Conservation (phyloP, 1,140 invertebrate species). For the Hylaeus anthracinus region DNA sequence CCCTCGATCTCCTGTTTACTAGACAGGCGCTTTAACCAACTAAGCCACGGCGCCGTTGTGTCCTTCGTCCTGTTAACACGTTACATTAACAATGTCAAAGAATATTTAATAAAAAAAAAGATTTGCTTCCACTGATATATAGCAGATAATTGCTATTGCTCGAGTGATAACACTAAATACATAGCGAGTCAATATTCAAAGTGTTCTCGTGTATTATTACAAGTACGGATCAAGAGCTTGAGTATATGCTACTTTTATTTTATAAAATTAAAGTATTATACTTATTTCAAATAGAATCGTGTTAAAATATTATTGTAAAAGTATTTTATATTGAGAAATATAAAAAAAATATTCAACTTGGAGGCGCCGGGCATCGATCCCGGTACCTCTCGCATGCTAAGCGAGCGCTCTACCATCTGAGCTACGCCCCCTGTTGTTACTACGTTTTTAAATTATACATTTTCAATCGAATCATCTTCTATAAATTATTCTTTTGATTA, state of each 20-base stretch:
- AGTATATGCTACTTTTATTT: no score
- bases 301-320: neutral
- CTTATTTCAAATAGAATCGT: neutral
- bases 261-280: no score
- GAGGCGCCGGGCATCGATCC: constrained; percentile 92
- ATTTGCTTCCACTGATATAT: no score
- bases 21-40: constrained; percentile 84
- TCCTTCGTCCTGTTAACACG: no score
- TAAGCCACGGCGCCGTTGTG: constrained; percentile 81
- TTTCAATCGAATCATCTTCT: neutral
- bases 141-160: no score
- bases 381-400: constrained; percentile 93
- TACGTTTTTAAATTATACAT: neutral
- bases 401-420: constrained; percentile 94
- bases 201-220: no score
- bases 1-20: constrained; percentile 82
- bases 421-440: constrained; percentile 84
- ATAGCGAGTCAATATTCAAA: no score
- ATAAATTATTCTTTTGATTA: neutral
- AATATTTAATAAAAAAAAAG: no score
- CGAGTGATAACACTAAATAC: no score
- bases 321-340: neutral
- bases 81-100: no score
- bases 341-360: constrained; percentile 69
- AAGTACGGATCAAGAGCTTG: no score